phyloP scores from a whole-genome alignment of 1,140 invertebrate genomes.

The Achroia grisella region DNA sequence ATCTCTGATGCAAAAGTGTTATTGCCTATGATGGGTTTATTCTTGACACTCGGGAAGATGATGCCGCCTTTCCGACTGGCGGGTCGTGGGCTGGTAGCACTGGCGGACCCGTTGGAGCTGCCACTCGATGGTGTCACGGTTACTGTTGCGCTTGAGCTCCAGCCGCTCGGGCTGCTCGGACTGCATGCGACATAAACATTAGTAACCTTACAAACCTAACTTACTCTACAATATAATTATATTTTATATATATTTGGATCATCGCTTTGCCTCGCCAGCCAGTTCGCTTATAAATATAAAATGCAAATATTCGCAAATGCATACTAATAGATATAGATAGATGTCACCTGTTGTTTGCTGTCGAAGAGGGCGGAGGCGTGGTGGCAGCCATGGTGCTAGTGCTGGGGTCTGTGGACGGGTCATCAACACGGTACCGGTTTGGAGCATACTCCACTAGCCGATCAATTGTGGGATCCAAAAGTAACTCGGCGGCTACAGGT shows the following conservation, averaged over 20 bases:
- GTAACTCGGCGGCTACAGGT: conserved; percentile 81
- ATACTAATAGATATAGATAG: conserved; percentile 31
- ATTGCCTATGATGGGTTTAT: conserved; percentile 88
- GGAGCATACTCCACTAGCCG: conserved; percentile 84
- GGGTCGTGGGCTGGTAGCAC: conserved; percentile 44
- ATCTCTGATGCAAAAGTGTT: conserved; percentile 85
- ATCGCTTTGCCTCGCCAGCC: conserved; percentile 19
- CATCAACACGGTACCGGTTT: conserved; percentile 73
- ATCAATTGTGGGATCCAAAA: conserved; percentile 85
- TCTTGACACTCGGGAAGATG: conserved; percentile 93
- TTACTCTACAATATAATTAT: conserved; percentile 2
- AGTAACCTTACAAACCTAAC: conserved; percentile 31
- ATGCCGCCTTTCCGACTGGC: conserved; percentile 81
- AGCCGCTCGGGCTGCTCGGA: conserved; percentile 53
- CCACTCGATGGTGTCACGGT: conserved; percentile 34
- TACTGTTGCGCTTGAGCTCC: conserved; percentile 31
- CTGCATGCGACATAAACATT: conserved; percentile 54
- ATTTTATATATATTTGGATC: conserved; percentile 6
- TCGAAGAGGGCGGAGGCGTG: conserved; percentile 32
- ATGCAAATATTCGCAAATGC: conserved; percentile 21
- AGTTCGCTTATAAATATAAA: conserved; percentile 12
- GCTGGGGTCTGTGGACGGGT: conserved; percentile 50
- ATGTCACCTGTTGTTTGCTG: conserved; percentile 55
- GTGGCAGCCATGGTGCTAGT: conserved; percentile 60
- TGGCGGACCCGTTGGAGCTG: conserved; percentile 3